Evolutionary conservation across 1,140 invertebrate genomes (phyloP).

Genomic region (Lordiphosa stackelbergi): DNA sequence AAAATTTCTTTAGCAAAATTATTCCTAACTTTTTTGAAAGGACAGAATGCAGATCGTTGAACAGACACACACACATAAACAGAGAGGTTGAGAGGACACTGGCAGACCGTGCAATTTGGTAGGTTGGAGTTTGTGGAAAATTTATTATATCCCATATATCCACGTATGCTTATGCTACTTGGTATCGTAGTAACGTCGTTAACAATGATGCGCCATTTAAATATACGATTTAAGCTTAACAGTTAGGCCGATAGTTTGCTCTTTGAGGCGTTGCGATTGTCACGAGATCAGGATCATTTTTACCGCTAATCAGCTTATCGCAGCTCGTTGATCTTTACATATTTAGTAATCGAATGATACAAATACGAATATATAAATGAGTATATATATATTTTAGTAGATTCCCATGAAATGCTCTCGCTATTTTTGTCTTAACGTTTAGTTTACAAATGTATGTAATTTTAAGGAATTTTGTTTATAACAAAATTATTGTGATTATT

Average conservation of each 20-base stretch:
- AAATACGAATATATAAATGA: conserved; percentile 18
- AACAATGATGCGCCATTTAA: conserved; percentile 72
- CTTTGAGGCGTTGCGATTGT: conserved; percentile 6
- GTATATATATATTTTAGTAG: conserved; percentile 26
- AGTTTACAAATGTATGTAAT: conserved; percentile 70
- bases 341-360: conserved; percentile 65
- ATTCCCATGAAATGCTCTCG: conserved; percentile 54
- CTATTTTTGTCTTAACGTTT: conserved; percentile 73
- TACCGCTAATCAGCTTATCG: conserved; percentile 4
- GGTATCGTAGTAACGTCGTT: conserved; percentile 49
- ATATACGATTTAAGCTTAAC: conserved; percentile 63
- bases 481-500: conserved; percentile 76
- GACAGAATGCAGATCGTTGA: conserved; percentile 7
- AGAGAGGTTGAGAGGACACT: conserved; percentile 30
- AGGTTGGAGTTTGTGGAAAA: conserved; percentile 51
- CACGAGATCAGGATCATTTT: neutral
- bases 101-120: conserved; percentile 69
- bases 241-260: conserved; percentile 48
- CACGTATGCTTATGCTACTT: conserved; percentile 28
- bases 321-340: conserved; percentile 55
- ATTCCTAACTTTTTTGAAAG: conserved; percentile 29
- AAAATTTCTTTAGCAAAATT: conserved; percentile 46
- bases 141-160: conserved; percentile 35
- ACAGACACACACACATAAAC: conserved; percentile 19
- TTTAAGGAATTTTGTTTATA: conserved; percentile 74